Conservation (phyloP, 2,113 vertebrate genomes). For the Sitta europaea region DNA sequence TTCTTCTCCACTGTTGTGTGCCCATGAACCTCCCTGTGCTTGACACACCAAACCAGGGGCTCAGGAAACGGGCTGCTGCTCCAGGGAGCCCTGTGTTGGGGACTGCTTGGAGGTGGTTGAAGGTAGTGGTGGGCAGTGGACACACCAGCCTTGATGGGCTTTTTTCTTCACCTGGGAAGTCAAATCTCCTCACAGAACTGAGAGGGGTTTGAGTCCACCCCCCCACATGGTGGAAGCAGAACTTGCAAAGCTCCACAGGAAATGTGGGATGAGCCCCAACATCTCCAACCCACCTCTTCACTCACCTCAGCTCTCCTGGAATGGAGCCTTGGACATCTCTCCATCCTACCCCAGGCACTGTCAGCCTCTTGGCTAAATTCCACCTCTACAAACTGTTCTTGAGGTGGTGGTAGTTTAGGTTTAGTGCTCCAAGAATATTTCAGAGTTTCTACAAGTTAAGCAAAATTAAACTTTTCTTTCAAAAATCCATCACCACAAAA, state of each 20-base stretch:
- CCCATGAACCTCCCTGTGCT: rapidly evolving
- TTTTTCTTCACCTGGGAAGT: not conserved
- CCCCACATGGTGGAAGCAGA: not conserved
- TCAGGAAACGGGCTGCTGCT: not conserved
- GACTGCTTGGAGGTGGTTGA: not conserved
- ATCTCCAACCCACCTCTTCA: not conserved
- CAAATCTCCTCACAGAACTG: not conserved
- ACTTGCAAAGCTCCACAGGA: not conserved
- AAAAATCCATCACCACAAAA: conserved; percentile 31
- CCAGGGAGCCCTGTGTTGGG: not conserved
- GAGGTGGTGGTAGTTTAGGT: not conserved
- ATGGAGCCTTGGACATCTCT: not conserved
- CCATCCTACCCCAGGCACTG: not conserved
- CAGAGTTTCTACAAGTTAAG: not conserved
- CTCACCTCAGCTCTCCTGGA: not conserved
- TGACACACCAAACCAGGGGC: rapidly evolving
- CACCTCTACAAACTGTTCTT: not conserved
- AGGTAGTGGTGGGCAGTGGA: not conserved
- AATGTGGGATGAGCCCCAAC: not conserved
- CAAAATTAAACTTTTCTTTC: conserved; percentile 29
- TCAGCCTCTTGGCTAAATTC: not conserved
- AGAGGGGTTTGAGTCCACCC: not conserved
- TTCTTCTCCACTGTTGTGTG: not conserved
- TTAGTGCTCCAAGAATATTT: not conserved
- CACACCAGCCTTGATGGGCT: rapidly evolving